Conservation (phyloP, 2,888 invertebrate species). For the Limnephilus auricula region DNA sequence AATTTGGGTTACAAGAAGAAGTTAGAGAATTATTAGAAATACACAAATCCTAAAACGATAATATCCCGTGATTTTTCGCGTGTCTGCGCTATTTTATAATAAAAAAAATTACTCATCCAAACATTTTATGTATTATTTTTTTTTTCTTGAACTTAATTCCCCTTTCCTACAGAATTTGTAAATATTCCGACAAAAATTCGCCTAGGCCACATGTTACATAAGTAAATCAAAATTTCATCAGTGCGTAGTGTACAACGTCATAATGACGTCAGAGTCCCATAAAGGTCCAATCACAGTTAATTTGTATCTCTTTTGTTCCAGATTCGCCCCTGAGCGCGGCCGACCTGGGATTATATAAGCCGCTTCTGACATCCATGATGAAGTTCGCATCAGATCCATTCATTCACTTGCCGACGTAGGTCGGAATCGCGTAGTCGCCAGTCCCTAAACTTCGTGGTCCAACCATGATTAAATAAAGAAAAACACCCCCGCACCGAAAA, state of each 20-base stretch:
- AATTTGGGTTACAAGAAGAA: too few species aligned
- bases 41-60: too few species aligned
- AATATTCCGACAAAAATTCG: not conserved
- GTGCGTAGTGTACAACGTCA: not conserved
- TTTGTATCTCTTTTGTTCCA: not conserved
- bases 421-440: constrained; percentile 12
- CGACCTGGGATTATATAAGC: not conserved
- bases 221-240: not conserved
- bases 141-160: too few species aligned
- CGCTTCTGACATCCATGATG: constrained; percentile 11
- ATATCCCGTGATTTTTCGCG: too few species aligned
- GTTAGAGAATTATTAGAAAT: too few species aligned
- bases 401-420: constrained; percentile 34
- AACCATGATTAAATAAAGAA: constrained; percentile 22
- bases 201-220: not conserved
- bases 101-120: too few species aligned
- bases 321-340: constrained; percentile 21
- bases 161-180: not conserved
- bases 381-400: not conserved
- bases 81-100: too few species aligned
- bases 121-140: too few species aligned
- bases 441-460: not conserved
- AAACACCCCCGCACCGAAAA: not conserved
- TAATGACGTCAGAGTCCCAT: not conserved
- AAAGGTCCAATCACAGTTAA: not conserved